Percentiles rank a stretch among this genome's conserved stretches.
Conservation (phyloP, 1,140 invertebrate species). For the Ridgeia piscesae region DNA sequence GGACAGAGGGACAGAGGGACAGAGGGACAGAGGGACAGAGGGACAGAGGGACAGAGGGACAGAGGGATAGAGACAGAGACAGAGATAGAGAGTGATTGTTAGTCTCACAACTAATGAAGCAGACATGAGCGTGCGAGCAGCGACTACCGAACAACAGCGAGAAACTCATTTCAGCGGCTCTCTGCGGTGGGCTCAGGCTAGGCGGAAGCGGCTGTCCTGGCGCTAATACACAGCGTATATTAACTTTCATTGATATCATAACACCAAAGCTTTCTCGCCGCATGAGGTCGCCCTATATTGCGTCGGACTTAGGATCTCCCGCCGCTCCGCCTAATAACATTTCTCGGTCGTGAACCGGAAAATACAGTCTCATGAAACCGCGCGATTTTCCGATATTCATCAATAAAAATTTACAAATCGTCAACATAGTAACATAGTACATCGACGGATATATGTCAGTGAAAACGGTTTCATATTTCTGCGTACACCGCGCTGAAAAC, state of each 20-base stretch:
- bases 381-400: background rate
- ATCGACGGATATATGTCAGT: background rate
- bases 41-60: too few relatives aligned
- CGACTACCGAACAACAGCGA: background rate
- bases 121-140: slow-evolving; percentile 6
- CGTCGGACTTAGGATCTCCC: background rate
- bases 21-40: background rate
- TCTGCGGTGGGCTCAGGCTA: background rate
- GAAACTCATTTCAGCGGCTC: background rate
- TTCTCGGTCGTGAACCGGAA: background rate
- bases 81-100: background rate
- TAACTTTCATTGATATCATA: slow-evolving; percentile 6
- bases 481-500: background rate
- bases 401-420: background rate
- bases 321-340: background rate
- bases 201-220: background rate
- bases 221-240: background rate
- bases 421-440: background rate
- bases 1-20: background rate
- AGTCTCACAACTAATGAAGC: slow-evolving; percentile 10
- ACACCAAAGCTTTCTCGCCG: background rate
- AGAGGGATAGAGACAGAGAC: background rate
- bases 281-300: background rate
- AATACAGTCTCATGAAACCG: background rate
- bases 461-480: background rate